Conservation (phyloP, 2,888 invertebrate species). For the Mesorhabditis spiculigera region DNA sequence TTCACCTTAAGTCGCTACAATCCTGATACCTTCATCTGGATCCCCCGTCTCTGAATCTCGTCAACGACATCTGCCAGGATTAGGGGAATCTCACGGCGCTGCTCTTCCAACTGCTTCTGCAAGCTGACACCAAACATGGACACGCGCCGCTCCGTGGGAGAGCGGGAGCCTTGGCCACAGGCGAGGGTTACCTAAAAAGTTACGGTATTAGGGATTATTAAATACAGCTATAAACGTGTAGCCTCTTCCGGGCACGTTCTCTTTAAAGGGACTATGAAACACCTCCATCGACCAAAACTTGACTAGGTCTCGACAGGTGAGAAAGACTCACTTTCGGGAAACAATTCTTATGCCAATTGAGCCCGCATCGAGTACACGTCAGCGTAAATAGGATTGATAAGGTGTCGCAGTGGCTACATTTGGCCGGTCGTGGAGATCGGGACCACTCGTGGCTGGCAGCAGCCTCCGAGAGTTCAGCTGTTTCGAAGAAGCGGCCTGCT, state of each 20-base stretch:
- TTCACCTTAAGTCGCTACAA: too few relatives aligned
- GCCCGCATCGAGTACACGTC: slow-evolving; percentile 63
- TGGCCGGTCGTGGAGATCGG: slow-evolving; percentile 62
- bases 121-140: slow-evolving; percentile 67
- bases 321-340: slow-evolving; percentile 52
- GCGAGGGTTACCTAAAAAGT: slow-evolving; percentile 21
- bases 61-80: slow-evolving; percentile 62
- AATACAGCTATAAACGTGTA: not conserved
- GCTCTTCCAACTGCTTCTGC: slow-evolving; percentile 60
- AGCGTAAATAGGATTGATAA: slow-evolving; percentile 64
- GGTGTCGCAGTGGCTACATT: slow-evolving; percentile 63
- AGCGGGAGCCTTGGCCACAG: slow-evolving; percentile 23
- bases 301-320: too few relatives aligned
- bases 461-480: slow-evolving; percentile 32
- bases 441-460: slow-evolving; percentile 61
- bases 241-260: not conserved
- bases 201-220: not conserved
- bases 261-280: too few relatives aligned
- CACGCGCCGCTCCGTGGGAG: slow-evolving; percentile 60
- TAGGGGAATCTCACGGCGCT: slow-evolving; percentile 60
- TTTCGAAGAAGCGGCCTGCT: slow-evolving; percentile 40
- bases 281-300: too few relatives aligned
- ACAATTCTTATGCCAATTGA: slow-evolving; percentile 64
- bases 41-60: slow-evolving; percentile 63
- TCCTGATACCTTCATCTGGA: slow-evolving; percentile 60